Base-by-base conservation (phyloP, 2,888 invertebrate genomes). In the Mesopsocus fuscifrons region DNA sequence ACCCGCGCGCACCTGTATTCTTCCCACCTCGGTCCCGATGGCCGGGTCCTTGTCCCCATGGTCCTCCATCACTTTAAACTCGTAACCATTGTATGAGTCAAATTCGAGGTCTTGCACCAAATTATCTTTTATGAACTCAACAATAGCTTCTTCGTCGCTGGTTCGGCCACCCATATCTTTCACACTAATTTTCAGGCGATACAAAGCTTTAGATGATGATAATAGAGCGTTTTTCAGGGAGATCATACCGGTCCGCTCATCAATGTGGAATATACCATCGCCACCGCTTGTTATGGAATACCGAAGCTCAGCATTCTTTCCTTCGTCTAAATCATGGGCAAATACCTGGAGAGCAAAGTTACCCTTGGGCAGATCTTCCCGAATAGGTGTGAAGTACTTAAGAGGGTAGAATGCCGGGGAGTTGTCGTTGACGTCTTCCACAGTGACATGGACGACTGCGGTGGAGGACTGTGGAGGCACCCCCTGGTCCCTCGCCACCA, bases 341-440 rank as follows among this genome's bases (percentile, higher is more conserved):
- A 69, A 71, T 16, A 95, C 77, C 60, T 75, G 75, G 15, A 83
- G 60, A 50, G 91, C 60, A 34, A 69, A 67, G 20, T 72, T 68
- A 15, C 80, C 77, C 16, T 71, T 59, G 44, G 69, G 62, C 26
- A 72, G 62, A 55, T 79, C 74, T 53, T 82, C 80, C 26, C 72
- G 66, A 34, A 91, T 66, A 34, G 77, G 70, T 51, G 82, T 71
- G 56, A 88, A 79, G 60, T 94, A 94, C 54, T 76, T 72, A 56
- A 72, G 72, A 1, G 94, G 94, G 64, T 92, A 92, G 65, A 95
- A 92, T 54, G 77, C 72, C 0, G 94, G 94, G 52, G 74, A 72
- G 59, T 94, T 92, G 61, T 95, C 94, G 60, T 95, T 94, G 11
- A 87, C 74, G 62, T 94, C 94, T 46, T 77, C 65, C 15, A 95